phyloP scores from a whole-genome alignment of 1,140 invertebrate species.

The Drosophila tsacasi region DNA sequence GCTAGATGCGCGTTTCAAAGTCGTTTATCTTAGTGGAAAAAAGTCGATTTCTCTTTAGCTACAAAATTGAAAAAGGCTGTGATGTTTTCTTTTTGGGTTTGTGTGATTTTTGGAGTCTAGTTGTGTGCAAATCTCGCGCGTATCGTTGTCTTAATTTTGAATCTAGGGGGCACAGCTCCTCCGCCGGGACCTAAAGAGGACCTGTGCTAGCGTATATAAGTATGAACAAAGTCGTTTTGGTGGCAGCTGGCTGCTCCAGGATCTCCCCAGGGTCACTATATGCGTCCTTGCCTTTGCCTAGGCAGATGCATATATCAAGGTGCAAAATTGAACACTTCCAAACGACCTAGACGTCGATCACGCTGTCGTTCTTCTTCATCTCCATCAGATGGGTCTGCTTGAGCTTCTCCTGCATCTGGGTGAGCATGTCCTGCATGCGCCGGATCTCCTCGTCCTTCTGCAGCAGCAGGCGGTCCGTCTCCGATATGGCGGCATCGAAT shows the following conservation, averaged over 20 bases:
- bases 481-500: conserved; percentile 91
- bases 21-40: conserved; percentile 10
- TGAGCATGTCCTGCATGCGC: conserved; percentile 98
- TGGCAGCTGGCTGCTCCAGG: conserved; percentile 46
- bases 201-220: conserved; percentile 49
- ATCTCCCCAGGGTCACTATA: conserved; percentile 30
- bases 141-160: conserved; percentile 34
- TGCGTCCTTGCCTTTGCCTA: conserved; percentile 24
- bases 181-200: neutral
- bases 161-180: conserved; percentile 6
- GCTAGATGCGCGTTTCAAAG: conserved; percentile 23
- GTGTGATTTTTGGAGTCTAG: neutral
- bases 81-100: conserved; percentile 19
- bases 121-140: conserved; percentile 11
- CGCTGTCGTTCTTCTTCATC: conserved; percentile 91
- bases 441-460: conserved; percentile 98
- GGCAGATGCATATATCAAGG: conserved; percentile 39
- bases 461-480: conserved; percentile 93
- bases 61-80: conserved; percentile 44
- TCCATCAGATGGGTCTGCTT: conserved; percentile 90
- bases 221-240: conserved; percentile 69
- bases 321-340: conserved; percentile 68
- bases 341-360: conserved; percentile 90
- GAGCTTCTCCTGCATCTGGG: conserved; percentile 98
- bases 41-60: conserved; percentile 22